Conservation (phyloP, 2,797 vertebrate genomes). For the Liasis olivaceus region DNA sequence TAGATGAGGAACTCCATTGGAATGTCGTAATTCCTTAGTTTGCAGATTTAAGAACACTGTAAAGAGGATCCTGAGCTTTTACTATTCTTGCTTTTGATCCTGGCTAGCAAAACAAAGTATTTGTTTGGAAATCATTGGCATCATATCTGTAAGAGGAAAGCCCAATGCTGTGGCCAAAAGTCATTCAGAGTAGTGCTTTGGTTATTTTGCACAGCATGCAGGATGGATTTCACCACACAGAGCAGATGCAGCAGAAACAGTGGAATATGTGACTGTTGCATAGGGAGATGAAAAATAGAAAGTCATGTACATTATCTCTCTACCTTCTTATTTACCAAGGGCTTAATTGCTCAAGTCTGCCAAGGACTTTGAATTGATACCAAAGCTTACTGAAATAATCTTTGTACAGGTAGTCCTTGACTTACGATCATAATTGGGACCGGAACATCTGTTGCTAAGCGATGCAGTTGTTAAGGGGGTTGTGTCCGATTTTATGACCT, state of each 20-base stretch:
- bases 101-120: neutral
- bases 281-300: neutral
- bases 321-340: neutral
- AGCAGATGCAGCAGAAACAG: neutral
- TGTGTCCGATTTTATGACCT: no score
- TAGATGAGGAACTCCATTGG: neutral
- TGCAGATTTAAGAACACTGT: neutral
- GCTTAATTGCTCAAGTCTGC: neutral
- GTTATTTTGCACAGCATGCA: neutral
- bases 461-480: no score
- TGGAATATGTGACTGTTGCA: neutral
- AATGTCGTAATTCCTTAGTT: neutral
- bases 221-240: neutral
- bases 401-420: no score
- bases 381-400: neutral
- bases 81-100: neutral
- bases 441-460: no score
- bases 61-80: neutral
- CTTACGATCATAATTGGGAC: no score
- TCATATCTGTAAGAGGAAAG: neutral
- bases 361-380: accelerated
- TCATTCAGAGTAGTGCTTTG: neutral
- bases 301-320: accelerated
- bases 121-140: neutral
- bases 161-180: neutral